phyloP scores from a whole-genome alignment of 2,888 invertebrate species.

The Eremobia ochroleuca region DNA sequence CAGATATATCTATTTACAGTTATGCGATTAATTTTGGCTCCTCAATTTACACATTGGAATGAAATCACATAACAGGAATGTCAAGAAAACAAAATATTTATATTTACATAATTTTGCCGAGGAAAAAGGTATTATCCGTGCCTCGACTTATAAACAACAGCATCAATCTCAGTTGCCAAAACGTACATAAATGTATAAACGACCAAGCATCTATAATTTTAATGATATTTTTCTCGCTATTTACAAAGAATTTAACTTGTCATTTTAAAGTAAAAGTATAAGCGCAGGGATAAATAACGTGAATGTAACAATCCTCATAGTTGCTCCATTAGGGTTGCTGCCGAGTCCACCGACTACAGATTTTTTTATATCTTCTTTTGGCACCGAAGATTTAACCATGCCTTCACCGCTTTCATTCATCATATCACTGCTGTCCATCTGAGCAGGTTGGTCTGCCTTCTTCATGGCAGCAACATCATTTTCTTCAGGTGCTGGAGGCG shows the following conservation, averaged over 20 bases:
- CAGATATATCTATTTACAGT: constrained; percentile 88
- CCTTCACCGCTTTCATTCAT: constrained; percentile 82
- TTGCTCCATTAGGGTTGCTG: constrained; percentile 79
- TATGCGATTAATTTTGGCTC: constrained; percentile 84
- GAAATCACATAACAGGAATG: constrained; percentile 89
- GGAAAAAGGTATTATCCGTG: constrained; percentile 66
- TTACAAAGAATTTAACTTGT: constrained; percentile 78
- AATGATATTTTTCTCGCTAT: constrained; percentile 82
- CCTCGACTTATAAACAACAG: constrained; percentile 80
- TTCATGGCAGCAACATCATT: constrained; percentile 84
- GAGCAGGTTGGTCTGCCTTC: constrained; percentile 74
- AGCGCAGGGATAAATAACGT: constrained; percentile 80
- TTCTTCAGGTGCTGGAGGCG: constrained; percentile 88
- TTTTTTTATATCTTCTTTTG: constrained; percentile 83
- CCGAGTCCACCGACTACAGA: constrained; percentile 85
- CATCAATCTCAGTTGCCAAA: constrained; percentile 84
- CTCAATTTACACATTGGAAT: constrained; percentile 86
- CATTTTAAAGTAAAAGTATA: constrained; percentile 81
- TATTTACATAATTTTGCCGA: constrained; percentile 83
- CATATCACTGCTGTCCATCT: constrained; percentile 80
- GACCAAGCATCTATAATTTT: constrained; percentile 82
- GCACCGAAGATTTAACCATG: constrained; percentile 74
- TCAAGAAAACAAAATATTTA: constrained; percentile 80
- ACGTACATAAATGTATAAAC: constrained; percentile 75
- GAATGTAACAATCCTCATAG: constrained; percentile 72